Base-by-base conservation (phyloP, 2,888 invertebrate genomes). In the Criorhina ranunculi region DNA sequence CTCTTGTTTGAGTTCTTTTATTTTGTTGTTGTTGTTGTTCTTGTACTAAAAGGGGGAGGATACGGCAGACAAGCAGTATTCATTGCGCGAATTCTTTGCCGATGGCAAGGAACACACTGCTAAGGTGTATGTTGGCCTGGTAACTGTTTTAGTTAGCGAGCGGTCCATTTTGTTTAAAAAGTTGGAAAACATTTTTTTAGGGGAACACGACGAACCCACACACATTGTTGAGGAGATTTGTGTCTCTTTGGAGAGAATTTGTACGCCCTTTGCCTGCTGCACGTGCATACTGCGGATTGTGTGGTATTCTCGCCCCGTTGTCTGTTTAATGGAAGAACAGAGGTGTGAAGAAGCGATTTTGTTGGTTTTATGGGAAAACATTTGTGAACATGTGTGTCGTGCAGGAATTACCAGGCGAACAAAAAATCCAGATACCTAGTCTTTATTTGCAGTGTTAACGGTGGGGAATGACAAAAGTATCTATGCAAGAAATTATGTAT, bases 61-160 rank as follows among this genome's bases (percentile, higher is more conserved):
- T 33, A 53, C 33, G 11, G 31, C 4, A 37, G 29, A 17, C 37
- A 37, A 9, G 51, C 11, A 62, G 57, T 46, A 60, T 70, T 76
- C 76, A 70, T 70, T 76, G 44, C 66, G 59, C 46, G 31, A 55
- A n/a, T 31, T n/a, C n/a, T 29, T 17, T 64, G 37, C 31, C 29
- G 2, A 7, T 19, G 11, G 37, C 53, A 64, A 60, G n/a, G 40
- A 42, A 8, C 24, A 8, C 24, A 42, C 33, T 83, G 72, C 83
- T 73, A 24, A 15, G 37, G 11, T 55, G 86, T 55, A 86, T 88
- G 88, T 40, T 82, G 78, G 86, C 91, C 91, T 91, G 88, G 87
- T 91, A 90, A 90, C 91, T 91, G 91, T 90, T 91, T 91, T 91
- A 91, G 91, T 91, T 91, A 91, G 90, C 90, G 90, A 91, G 89